phyloP scores from a whole-genome alignment of 2,888 invertebrate species.

The Acanthosoma haemorrhoidale region DNA sequence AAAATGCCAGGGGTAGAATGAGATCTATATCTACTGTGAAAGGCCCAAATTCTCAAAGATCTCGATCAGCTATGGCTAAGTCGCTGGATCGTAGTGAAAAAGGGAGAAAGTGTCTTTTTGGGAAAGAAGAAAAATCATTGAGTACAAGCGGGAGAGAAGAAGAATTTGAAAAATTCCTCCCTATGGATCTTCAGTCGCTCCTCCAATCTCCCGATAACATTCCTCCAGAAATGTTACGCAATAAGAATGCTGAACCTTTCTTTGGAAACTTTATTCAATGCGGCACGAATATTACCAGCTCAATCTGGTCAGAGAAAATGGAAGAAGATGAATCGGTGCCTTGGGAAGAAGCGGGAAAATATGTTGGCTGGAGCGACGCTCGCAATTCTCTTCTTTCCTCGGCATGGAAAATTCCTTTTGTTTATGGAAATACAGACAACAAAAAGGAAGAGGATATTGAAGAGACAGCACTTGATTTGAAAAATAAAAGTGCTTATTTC shows the following conservation, averaged over 20 bases:
- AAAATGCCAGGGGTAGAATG: slow-evolving; percentile 37
- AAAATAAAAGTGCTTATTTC: slow-evolving; percentile 46
- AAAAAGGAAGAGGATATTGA: slow-evolving; percentile 44
- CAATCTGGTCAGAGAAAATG: slow-evolving; percentile 50
- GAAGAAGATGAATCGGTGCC: slow-evolving; percentile 37
- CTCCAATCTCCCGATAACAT: slow-evolving; percentile 54
- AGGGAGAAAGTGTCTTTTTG: slow-evolving; percentile 34
- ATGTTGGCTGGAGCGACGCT: slow-evolving; percentile 36
- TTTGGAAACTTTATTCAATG: slow-evolving; percentile 46
- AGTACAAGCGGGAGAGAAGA: slow-evolving; percentile 26
- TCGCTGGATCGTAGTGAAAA: slow-evolving; percentile 39
- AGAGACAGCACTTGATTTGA: slow-evolving; percentile 46
- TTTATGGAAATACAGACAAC: slow-evolving; percentile 11
- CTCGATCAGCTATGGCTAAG: slow-evolving; percentile 37
- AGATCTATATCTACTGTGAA: slow-evolving; percentile 40
- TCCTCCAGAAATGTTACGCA: slow-evolving; percentile 43
- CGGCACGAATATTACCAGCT: slow-evolving; percentile 52
- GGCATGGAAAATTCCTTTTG: slow-evolving; percentile 35
- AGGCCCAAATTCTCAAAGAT: slow-evolving; percentile 19
- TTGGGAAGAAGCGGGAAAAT: slow-evolving; percentile 28
- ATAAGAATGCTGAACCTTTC: slow-evolving; percentile 9
- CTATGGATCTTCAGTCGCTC: slow-evolving; percentile 57
- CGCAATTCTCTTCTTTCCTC: slow-evolving; percentile 34
- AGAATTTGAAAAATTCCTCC: slow-evolving; percentile 53
- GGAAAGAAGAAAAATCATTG: slow-evolving; percentile 34